Base-by-base conservation (phyloP, 2,797 vertebrate species). In the Muscicapa striata region DNA sequence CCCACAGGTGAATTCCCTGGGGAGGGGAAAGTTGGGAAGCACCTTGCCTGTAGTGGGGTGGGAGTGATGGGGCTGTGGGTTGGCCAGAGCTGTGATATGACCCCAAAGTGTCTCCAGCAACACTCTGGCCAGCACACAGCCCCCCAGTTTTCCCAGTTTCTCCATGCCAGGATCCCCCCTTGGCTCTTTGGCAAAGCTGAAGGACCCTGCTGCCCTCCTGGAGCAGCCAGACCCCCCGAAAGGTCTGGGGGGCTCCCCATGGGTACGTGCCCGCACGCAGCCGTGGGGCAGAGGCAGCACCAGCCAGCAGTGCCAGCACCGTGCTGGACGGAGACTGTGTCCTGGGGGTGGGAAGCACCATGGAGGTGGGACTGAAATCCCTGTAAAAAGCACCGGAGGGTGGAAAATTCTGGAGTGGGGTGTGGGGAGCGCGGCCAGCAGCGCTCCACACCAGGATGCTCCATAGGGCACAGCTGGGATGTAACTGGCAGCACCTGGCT, bases 121-220 rank as follows among this genome's bases (percentile, higher is more conserved):
- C 2, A 7, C 63, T 58, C 23, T 48, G 0, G 40, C n/a, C 38
- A 15, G 45, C 27, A 16, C 58, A 11, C 8, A 1, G 46, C 40
- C 68, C 15, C 4, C 27, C 23, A 1, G 4, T 27, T 72, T 68
- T 36, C 49, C 70, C 64, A 15, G 22, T 62, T 55, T 48, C 26
- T 41, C n/a, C 5, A 1, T 40, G 41, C 61, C 15, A 4, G 84
- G 69, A 48, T 67, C n/a, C 75, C 54, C 70, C 51, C 22, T 58
- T 49, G 82, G 58, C 75, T 94, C 92, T 96, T 95, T 94, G 96
- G 94, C 90, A 78, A 90, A 94, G 88, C 90, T 88, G 74, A 81
- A 78, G 49, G 81, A 57, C 36, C 22, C 15, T 14, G 59, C 90
- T 87, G 81, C 94, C 92, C 95, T 79, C 89, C 92, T 0, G 88